Conservation (phyloP, 2,888 invertebrate genomes). For the Sminthurides aquaticus region DNA sequence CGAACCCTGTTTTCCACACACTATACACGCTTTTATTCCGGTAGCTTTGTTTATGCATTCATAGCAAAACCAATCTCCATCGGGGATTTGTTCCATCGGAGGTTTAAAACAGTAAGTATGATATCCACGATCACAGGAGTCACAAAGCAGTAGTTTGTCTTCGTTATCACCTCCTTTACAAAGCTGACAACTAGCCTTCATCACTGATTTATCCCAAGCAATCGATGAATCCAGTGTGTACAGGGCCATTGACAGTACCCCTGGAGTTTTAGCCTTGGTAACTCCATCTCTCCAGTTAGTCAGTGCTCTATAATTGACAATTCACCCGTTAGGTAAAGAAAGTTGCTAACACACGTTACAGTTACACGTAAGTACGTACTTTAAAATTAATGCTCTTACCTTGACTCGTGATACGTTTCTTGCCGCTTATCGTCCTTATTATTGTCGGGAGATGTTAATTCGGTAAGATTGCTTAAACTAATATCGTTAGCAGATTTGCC, state of each 20-base stretch:
- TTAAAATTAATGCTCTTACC: too few relatives aligned
- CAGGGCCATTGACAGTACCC: conserved; percentile 82
- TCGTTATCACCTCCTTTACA: conserved; percentile 94
- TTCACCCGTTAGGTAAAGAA: too few relatives aligned
- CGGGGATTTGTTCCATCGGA: conserved; percentile 89
- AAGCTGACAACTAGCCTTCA: conserved; percentile 98
- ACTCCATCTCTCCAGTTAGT: conserved; percentile 80
- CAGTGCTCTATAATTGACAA: conserved; percentile 44
- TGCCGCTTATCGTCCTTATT: conserved; percentile 4
- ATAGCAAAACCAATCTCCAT: conserved; percentile 79
- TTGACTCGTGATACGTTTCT: conserved; percentile 20
- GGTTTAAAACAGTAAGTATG: conserved; percentile 99
- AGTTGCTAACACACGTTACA: too few relatives aligned
- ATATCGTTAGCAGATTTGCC: conserved; percentile 49
- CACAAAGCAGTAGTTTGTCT: conserved; percentile 86
- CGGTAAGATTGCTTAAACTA: conserved; percentile 27
- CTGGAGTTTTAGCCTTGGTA: conserved; percentile 71
- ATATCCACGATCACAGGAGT: conserved; percentile 96
- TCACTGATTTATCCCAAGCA: conserved; percentile 98
- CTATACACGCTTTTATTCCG: conserved; percentile 65
- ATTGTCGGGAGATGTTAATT: conserved; percentile 5
- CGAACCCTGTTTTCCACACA: conserved; percentile 67
- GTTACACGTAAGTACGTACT: too few relatives aligned
- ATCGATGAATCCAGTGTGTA: conserved; percentile 84
- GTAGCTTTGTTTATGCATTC: conserved; percentile 61